Evolutionary conservation across 2,113 vertebrate species (phyloP), one percentile per base, ranked within the genome.

Genomic region (Anolis sagrei): DNA sequence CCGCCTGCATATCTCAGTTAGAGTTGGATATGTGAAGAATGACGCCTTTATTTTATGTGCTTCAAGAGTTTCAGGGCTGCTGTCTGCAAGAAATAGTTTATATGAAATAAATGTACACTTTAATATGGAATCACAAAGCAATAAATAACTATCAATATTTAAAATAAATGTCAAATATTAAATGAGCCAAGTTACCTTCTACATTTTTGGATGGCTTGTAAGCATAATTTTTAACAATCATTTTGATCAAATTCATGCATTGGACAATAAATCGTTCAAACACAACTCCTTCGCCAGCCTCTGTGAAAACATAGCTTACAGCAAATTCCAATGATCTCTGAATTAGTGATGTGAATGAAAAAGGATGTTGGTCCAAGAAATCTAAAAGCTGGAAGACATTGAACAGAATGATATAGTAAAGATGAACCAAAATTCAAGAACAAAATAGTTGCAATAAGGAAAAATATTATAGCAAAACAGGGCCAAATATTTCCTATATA

Each of bases 201-300:
- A 98, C 95, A 95, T 98, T 99, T 96, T 99, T 99, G 86, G 97
- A 97, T 83, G 98, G 98, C 93, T 98, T 99, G 95, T 98, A 99
- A 85, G 98, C 96, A n/a, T 98, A 98, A 66, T 98, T 99, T 96
- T 98, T 99, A 77, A 99, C 97, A 90, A 99, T 99, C 97, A 98
- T 97, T 96, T 99, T 99, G 95, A 99, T 98, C 89, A 99, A 97
- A 96, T 98, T 99, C 98, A 99, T 98, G 96, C 98, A 99, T 27
- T 99, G 99, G 78, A 99, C 98, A 87, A 98, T 99, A 94, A 99
- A 99, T 78, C 98, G 97, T 79, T 99, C 98, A 93, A 99, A 99
- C 27, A 97, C 96, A 84, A 98, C 92, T 49, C 97, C 98, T 91
- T 98, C 97, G n/a, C 98, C 98, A 69, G 96, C 97, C 74, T 97